Base-by-base conservation (phyloP, 2,797 vertebrate species). In the Triplophysa yarkandensis region DNA sequence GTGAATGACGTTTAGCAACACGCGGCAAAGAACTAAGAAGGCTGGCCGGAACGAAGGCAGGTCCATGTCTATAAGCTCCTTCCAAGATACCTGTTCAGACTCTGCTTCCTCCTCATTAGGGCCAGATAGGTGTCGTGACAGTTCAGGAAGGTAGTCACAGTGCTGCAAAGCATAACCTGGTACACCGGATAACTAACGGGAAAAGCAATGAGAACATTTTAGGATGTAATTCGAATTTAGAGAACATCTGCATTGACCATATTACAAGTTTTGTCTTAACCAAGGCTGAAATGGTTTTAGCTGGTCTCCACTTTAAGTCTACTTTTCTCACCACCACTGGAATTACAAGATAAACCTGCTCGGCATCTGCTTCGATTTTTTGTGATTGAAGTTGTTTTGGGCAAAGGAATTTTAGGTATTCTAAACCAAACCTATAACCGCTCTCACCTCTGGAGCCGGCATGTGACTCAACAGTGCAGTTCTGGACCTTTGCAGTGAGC, bases 1-100 rank as follows among this genome's bases (percentile, higher is more conserved):
- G 6, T 99, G 98, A 85, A 99, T 99, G 79, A 99, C 96, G 13
- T 98, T 98, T 75, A 99, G 95, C 58, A 98, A 93, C 64, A 99
- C 97, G 23, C 98, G 92, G 79, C 98, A 99, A 54, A 99, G 94
- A 76, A 98, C 96, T 11, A 98, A 87, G 87, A 98, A 99, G 0
- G 98, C 98, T 0, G 97, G 95, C 66, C 94, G 92, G 83, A 99
- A 99, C 25, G 98, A 99, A 1, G 97, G 98, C 30, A 99, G 90
- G 83, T 98, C 95, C 97, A 99, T 98, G 82, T 95, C 92, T 86
- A 88, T 87, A 67, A 99, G 84, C 85, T 99, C 96, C 69, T 93
- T 93, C 93, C 95, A 96, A 0, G 95, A 95, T 1, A 98, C 95
- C 41, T 89, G 85, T 57, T 93, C 95, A 19, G 91, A 88, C 39